Evolutionary conservation across 2,888 invertebrate genomes (phyloP), one percentile per base, ranked within the genome.

Genomic region (Caenorhabditis doughertyi): DNA sequence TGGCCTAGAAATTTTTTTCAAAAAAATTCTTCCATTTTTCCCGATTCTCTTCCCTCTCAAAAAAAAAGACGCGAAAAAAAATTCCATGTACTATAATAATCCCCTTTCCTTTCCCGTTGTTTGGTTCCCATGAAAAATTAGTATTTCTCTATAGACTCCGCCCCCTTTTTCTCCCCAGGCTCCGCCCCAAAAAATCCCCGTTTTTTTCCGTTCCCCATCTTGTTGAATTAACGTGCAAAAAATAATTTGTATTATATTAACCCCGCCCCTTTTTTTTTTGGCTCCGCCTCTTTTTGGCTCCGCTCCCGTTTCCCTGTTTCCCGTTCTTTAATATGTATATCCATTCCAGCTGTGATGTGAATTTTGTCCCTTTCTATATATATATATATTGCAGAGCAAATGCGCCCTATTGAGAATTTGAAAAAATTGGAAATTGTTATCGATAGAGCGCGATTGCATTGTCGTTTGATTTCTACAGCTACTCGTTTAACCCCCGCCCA

Each of bases 281-380:
- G n/a, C n/a, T 53, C 16, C 27, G 7, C 1, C 25, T 23, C 3
- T 8, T 3, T 18, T 18, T 47, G 18, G 18, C 29, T 29, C n/a
- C n/a, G n/a, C n/a, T n/a, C n/a, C n/a, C n/a, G n/a, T 16, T 42
- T 29, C 29, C 27, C 55, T 29, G 29, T 42, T 42, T 16, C 55
- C 55, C 55, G 13, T 44, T 16, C n/a, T 11, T 65, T 32, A 56
- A 64, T 55, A 73, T 77, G 64, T 62, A 74, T 74, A 74, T 74
- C 79, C 70, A 72, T 70, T 70, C 81, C 70, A 81, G 51, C 81
- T 81, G 81, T 81, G 81, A 81, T 81, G 81, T 62, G 81, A 70
- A 32, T 32, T 32, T 32, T 32, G 4, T 32, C 32, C 32, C 9
- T 32, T 32, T 32, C 32, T 9, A 32, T 9, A 7, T 32, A 7